Evolutionary conservation across 2,888 invertebrate species (phyloP), one percentile per base, ranked within the genome.

Genomic region (Acrobasis consociella): DNA sequence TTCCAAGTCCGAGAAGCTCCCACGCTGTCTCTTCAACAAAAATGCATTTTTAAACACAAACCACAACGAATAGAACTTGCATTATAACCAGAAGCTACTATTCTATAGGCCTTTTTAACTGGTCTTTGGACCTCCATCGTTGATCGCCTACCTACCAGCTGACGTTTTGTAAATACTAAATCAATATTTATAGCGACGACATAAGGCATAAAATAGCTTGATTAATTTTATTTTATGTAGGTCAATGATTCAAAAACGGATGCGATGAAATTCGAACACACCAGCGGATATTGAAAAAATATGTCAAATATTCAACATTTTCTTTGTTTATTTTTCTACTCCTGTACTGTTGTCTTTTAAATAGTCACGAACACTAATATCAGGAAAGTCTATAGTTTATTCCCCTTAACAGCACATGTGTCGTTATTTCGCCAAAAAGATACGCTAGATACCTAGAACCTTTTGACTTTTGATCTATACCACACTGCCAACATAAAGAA

Each of bases 61-160:
- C n/a, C 49, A 5, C 0, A 22, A 58, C 77, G 70, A 74, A 58
- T 62, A 55, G 63, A 67, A 60, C 64, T 65, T 7, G 62, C 67
- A 68, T 1, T n/a, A 0, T 16, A 17, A 46, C 65, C 38, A 7
- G 1, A 50, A 50, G 5, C n/a, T 9, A 15, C 22, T n/a, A 53
- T 15, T 56, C 60, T 9, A 58, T 17, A 46, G 65, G 13, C 58
- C 64, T 52, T 16, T 39, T 1, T 9, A 59, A 55, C 9, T 49
- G 64, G 65, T 22, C 60, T 49, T 63, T 59, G 51, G 75, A 76
- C 75, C 79, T 68, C 77, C 78, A 64, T 62, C 70, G 71, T 62
- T 59, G 71, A 50, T 67, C 69, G 77, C 64, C 64, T 66, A 59
- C 64, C 64, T 66, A 59, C 74, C 77, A 77, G 64, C 72, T 80